Percentiles rank a stretch among this genome's conserved stretches.
Conservation (phyloP, 2,888 invertebrate genomes). For the Leucoma salicis region DNA sequence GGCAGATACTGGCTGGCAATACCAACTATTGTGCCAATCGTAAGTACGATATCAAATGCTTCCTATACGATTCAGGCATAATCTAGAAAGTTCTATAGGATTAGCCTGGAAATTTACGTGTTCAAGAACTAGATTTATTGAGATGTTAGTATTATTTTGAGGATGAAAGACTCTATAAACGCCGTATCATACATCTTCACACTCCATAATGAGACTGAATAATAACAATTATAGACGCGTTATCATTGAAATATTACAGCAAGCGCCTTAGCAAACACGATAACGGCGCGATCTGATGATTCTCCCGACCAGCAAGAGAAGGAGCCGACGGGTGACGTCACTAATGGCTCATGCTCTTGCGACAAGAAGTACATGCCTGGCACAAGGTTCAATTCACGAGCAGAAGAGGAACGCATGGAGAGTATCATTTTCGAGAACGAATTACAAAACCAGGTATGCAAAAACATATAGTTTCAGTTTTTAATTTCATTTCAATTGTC, state of each 20-base stretch:
- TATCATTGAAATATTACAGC: slow-evolving; percentile 38
- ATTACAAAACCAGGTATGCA: slow-evolving; percentile 86
- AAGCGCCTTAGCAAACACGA: slow-evolving; percentile 59
- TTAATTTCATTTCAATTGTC: too few relatives aligned
- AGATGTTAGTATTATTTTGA: too few relatives aligned
- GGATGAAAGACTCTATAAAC: too few relatives aligned
- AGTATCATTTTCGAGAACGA: slow-evolving; percentile 89
- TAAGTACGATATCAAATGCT: slow-evolving; percentile 37
- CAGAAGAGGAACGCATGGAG: slow-evolving; percentile 81
- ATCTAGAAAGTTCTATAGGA: too few relatives aligned
- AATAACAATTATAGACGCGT: background rate
- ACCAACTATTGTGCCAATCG: slow-evolving; percentile 66
- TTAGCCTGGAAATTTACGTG: too few relatives aligned
- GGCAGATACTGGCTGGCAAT: slow-evolving; percentile 62
- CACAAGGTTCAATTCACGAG: slow-evolving; percentile 57
- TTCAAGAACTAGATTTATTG: too few relatives aligned
- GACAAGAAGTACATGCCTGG: slow-evolving; percentile 39
- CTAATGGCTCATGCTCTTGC: slow-evolving; percentile 59
- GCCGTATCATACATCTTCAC: too few relatives aligned
- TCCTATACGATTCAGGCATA: too few relatives aligned
- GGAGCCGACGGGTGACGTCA: slow-evolving; percentile 63
- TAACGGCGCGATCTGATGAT: slow-evolving; percentile 55
- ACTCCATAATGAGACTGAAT: too few relatives aligned
- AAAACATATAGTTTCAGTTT: too few relatives aligned
- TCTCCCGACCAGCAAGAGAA: slow-evolving; percentile 44